Conservation (phyloP, 2,113 vertebrate genomes). For the Meleagris gallopavo region DNA sequence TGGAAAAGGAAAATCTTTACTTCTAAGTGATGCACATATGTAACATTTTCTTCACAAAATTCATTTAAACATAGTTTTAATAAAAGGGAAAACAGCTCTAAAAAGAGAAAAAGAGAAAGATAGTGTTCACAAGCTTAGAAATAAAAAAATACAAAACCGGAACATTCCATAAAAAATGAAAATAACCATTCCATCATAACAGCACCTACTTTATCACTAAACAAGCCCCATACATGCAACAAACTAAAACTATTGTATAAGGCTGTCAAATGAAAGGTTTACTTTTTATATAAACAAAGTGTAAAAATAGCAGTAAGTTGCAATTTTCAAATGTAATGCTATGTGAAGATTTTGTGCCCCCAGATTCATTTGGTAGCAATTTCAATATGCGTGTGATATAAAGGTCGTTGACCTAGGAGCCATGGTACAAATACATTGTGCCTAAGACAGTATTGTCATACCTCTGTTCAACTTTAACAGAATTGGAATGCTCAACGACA, state of each 20-base stretch:
- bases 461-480: slow-evolving; percentile 82
- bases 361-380: slow-evolving; percentile 63
- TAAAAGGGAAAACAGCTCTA: slow-evolving; percentile 49
- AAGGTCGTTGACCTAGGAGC: slow-evolving; percentile 75
- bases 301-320: slow-evolving; percentile 47
- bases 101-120: slow-evolving; percentile 48
- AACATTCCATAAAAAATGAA: slow-evolving; percentile 48
- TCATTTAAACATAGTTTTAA: slow-evolving; percentile 40
- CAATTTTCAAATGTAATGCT: slow-evolving; percentile 56
- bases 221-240: slow-evolving; percentile 49
- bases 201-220: slow-evolving; percentile 41
- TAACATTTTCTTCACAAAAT: slow-evolving; percentile 47
- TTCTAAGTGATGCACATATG: background rate
- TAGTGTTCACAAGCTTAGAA: slow-evolving; percentile 62
- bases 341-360: background rate
- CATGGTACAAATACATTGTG: slow-evolving; percentile 84
- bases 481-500: slow-evolving; percentile 88
- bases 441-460: slow-evolving; percentile 83
- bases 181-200: slow-evolving; percentile 37
- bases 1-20: slow-evolving; percentile 10
- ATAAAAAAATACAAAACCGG: slow-evolving; percentile 64
- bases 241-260: slow-evolving; percentile 60
- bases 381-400: background rate
- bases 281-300: slow-evolving; percentile 48
- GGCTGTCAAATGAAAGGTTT: slow-evolving; percentile 43